Conservation (phyloP, 2,888 invertebrate species). For the Lasius fuliginosus region DNA sequence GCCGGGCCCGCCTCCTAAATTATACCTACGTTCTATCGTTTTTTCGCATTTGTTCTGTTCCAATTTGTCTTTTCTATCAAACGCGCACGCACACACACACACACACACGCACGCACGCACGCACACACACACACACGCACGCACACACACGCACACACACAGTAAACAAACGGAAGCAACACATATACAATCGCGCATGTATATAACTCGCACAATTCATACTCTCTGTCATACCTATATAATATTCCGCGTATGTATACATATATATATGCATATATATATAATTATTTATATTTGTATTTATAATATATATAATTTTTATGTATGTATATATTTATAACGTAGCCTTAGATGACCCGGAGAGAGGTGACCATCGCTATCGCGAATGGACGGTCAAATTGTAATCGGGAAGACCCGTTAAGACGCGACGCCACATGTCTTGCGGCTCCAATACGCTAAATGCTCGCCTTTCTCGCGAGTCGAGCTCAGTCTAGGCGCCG, state of each 20-base stretch:
- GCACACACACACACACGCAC: background rate
- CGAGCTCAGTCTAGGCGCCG: conserved; percentile 84
- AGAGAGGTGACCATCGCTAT: conserved; percentile 80
- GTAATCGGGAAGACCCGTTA: conserved; percentile 55
- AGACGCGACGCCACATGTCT: conserved; percentile 82
- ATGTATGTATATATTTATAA: conserved; percentile 57
- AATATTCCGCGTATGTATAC: conserved; percentile 58
- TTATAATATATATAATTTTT: conserved; percentile 48
- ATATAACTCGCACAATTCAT: conserved; percentile 76
- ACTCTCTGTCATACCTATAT: conserved; percentile 66
- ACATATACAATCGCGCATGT: conserved; percentile 67
- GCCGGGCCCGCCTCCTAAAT: conserved; percentile 85
- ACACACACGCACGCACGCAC: too few relatives aligned
- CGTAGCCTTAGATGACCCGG: conserved; percentile 71
- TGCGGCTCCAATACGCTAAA: conserved; percentile 74
- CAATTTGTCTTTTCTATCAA: conserved; percentile 43
- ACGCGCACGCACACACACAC: conserved; percentile 2
- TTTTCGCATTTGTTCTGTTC: conserved; percentile 50
- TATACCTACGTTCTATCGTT: conserved; percentile 60
- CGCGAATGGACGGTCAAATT: conserved; percentile 79
- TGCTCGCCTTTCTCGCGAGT: conserved; percentile 61
- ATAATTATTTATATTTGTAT: conserved; percentile 57
- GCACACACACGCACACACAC: conserved; percentile 7
- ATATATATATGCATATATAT: conserved; percentile 39
- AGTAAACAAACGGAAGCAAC: conserved; percentile 56